Base-by-base conservation (phyloP, 1,140 invertebrate genomes). In the Teleopsis dalmanni region DNA sequence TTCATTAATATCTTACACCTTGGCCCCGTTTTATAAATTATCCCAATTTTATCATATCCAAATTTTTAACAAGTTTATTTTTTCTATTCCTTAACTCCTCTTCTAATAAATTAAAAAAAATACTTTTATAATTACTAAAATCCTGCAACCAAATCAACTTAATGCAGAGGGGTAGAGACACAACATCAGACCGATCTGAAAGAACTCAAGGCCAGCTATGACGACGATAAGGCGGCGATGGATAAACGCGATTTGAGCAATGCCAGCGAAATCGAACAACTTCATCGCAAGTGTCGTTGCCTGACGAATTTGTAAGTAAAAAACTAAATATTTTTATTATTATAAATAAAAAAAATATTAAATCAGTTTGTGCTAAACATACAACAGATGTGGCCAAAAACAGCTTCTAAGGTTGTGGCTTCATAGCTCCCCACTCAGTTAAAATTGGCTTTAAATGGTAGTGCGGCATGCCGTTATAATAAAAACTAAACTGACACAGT, bases 241-340 rank as follows among this genome's bases (percentile, higher is more conserved):
- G 63, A 71, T 41, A 65, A 62, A 46, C 62, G 68, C 19, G 68
- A 71, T 54, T 58, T 70, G n/a, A 66, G 62, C 55, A 71, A 71
- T 55, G 60, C 67, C 33, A 72, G 75, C 56, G 69, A 73, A 49
- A 75, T 76, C 26, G 74, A 76, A 55, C 72, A 75, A 53, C 58
- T 75, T 46, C 75, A 77, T 56, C 61, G 71, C 47, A 76, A 76
- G 54, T 75, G 73, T 49, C 65, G 70, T 45, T 75, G 74, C 49
- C 59, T 76, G 33, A 75, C 75, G 13, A 76, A 76, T 65, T 57
- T 77, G 74, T 77, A 70, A 76, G 75, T 74, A 46, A 37, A 19
- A 9, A 37, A 37, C 8, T 37, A 7, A 37, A 37, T 9, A 31
- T 9, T 31, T 9, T 9, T 31, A 9, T 31, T 31, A 9, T 31